A percentile compares a stretch with the other conserved stretches of the same genome.
These are phyloP conservation scores for Hydrozoanthus gracilis DNA, from an alignment of 92 coral and sea anemone species.

Conservation along the genomic window DNA sequence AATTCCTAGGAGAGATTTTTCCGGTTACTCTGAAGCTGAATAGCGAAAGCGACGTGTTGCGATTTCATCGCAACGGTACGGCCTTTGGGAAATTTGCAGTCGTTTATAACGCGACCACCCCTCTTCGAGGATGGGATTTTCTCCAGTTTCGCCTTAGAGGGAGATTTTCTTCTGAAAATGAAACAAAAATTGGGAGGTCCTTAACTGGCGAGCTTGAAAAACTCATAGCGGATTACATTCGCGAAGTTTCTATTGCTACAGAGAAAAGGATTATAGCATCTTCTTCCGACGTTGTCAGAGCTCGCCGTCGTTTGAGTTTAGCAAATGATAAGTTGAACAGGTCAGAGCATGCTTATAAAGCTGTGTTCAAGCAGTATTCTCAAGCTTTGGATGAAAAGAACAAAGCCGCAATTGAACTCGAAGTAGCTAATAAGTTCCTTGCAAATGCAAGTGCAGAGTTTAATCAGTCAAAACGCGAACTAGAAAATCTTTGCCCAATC, in stretches of 20 bases:
- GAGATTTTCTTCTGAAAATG: constrained; percentile 9
- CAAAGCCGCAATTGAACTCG: constrained; percentile 17
- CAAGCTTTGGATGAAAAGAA: constrained; percentile 40
- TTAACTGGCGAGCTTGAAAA: constrained; percentile 49
- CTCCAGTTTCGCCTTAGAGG: constrained; percentile 53
- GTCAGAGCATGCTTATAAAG: constrained; percentile 13
- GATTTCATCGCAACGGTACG: constrained; percentile 28
- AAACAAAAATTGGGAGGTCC: constrained; percentile 6
- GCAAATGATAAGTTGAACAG: constrained; percentile 20
- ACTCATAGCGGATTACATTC: constrained; percentile 48
- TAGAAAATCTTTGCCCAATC: constrained; percentile 63
- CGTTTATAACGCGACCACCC: constrained; percentile 40
- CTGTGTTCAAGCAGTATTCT: constrained; percentile 15
- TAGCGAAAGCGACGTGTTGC: constrained; percentile 16
- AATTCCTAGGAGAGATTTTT: constrained; percentile 54
- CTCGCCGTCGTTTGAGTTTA: constrained; percentile 17
- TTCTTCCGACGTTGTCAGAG: constrained; percentile 12
- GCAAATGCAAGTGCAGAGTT: constrained; percentile 53
- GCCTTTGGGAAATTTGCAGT: constrained; percentile 58
- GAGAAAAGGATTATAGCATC: constrained; percentile 20
- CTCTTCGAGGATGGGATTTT: constrained; percentile 60
- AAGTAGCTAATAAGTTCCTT: constrained; percentile 38
- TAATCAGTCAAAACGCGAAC: constrained; percentile 47
- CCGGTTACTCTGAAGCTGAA: constrained; percentile 23
- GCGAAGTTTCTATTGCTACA: constrained; percentile 11